Evolutionary conservation across 1,140 invertebrate genomes (phyloP), one percentile per base, ranked within the genome.

Genomic region (Orchesella cincta): DNA sequence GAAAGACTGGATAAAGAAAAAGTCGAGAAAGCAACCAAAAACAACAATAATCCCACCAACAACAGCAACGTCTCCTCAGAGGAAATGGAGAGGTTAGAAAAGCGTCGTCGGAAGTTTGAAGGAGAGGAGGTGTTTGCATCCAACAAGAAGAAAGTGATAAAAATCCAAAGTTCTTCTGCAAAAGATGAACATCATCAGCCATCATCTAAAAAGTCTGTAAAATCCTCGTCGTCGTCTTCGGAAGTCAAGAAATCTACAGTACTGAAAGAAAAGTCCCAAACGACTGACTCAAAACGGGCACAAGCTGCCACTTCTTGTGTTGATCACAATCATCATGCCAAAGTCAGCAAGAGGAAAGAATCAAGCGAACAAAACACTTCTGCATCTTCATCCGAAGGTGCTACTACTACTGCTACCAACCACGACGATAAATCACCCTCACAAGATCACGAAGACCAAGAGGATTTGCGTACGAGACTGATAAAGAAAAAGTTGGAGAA

Each of bases 401-500:
- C n/a, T n/a, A n/a, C n/a, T n/a, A n/a, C n/a, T n/a, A n/a, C n/a
- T n/a, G n/a, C n/a, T n/a, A n/a, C n/a, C n/a, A n/a, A n/a, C n/a
- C n/a, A n/a, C 23, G 33, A 67, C 29, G 62, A 33, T 67, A 57
- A 57, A 57, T 57, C 54, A n/a, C 3, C 62, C 5, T 26, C 3
- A 14, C 8, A 29, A 33, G 62, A 67, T 67, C 8, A 67, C 33
- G 39, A 46, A 46, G 39, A 46, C 8, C 62, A 67, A 33, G 62
- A 67, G 31, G 62, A 67, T 33, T 33, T 67, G 14, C 62, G 62
- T 31, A 23, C 62, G 2, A 67, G 62, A 67, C 62, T 67, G 62
- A 67, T 67, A 31, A 67, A 67, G 23, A 67, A 67, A 23, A 67
- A 67, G n/a, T 31, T 67, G 62, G 28, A 67, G 62, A 67, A 67